Conservation (phyloP, 2,888 invertebrate genomes). For the Nasonia oneida region DNA sequence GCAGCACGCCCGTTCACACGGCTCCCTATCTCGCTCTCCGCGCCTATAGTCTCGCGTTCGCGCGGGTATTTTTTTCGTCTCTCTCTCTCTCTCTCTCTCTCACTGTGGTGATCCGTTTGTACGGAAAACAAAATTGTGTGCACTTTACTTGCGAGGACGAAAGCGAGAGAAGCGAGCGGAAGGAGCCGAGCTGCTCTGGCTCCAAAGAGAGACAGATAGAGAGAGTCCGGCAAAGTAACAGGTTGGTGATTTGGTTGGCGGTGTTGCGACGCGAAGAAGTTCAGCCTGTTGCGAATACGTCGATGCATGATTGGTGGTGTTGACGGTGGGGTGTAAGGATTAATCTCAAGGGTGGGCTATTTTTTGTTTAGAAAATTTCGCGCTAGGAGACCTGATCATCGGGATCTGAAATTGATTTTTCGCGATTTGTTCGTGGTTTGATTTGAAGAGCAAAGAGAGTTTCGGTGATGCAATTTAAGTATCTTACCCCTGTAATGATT, state of each 20-base stretch:
- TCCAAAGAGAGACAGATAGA: constrained; percentile 53
- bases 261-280: not conserved
- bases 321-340: not conserved
- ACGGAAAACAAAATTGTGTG: not conserved
- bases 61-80: not conserved
- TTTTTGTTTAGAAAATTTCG: not conserved
- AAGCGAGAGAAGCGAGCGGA: not conserved
- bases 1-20: constrained; percentile 74
- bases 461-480: too few relatives aligned
- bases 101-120: not conserved
- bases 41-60: not conserved
- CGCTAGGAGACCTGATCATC: not conserved
- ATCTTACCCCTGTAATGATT: too few relatives aligned
- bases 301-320: not conserved
- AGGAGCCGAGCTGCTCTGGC: not conserved
- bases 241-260: constrained; percentile 74
- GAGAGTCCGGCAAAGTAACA: constrained; percentile 71
- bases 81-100: not conserved
- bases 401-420: not conserved
- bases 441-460: too few relatives aligned
- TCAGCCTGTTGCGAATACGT: not conserved
- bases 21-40: not conserved
- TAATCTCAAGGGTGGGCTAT: not conserved
- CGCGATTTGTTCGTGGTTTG: not conserved
- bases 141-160: not conserved